phyloP scores from a whole-genome alignment of 1,140 invertebrate species.

The Neodiprion fabricii region DNA sequence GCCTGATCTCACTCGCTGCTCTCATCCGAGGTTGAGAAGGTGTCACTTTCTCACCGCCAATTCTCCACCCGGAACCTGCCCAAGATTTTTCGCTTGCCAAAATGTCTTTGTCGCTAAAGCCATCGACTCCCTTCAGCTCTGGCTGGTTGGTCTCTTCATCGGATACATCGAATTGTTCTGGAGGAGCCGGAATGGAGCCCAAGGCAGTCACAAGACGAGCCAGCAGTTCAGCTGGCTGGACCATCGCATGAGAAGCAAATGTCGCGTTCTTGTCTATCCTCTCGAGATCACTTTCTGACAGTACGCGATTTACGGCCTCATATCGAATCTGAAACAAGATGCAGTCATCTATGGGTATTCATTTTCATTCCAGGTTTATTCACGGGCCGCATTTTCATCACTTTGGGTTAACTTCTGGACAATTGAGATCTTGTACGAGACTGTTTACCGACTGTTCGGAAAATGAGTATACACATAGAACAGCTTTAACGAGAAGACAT shows the following conservation, averaged over 20 bases:
- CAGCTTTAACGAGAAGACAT: no score
- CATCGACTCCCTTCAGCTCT: slow-evolving; percentile 61
- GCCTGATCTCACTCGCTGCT: slow-evolving; percentile 58
- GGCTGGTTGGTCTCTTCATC: slow-evolving; percentile 28
- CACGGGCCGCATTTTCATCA: no score
- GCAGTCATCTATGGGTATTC: slow-evolving; percentile 24
- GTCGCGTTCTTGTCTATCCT: slow-evolving; percentile 79
- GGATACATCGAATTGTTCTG: slow-evolving; percentile 51
- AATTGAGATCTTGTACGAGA: no score
- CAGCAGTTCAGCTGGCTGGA: slow-evolving; percentile 75
- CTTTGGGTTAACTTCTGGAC: no score
- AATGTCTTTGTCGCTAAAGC: slow-evolving; percentile 73
- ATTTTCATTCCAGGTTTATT: no score
- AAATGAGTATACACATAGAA: no score
- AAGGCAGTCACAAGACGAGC: slow-evolving; percentile 77
- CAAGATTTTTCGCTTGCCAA: slow-evolving; percentile 69
- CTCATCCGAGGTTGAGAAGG: slow-evolving; percentile 59
- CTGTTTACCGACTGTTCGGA: no score
- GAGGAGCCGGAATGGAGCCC: slow-evolving; percentile 66
- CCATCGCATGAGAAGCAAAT: slow-evolving; percentile 66
- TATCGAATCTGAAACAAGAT: slow-evolving; percentile 47
- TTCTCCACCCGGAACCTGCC: slow-evolving; percentile 55
- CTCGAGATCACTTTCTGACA: slow-evolving; percentile 78
- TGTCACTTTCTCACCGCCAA: slow-evolving; percentile 60
- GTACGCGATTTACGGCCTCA: slow-evolving; percentile 65